Evolutionary conservation across 2,113 vertebrate species (phyloP).

Genomic region (Pedetes capensis): DNA sequence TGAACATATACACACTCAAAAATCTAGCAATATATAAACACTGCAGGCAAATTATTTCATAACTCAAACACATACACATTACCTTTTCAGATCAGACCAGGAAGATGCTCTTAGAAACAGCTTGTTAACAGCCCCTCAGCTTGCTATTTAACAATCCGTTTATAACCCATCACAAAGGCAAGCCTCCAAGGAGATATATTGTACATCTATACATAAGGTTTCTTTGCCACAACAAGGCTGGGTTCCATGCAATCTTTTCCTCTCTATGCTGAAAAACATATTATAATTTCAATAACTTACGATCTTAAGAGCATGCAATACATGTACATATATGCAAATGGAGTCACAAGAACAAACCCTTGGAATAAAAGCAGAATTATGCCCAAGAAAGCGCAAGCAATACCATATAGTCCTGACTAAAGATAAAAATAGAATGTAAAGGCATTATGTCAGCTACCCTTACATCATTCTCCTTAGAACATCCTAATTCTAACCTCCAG

Average conservation of each 20-base stretch:
- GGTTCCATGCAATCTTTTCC: constrained; percentile 10
- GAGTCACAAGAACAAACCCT: background rate
- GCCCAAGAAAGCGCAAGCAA: background rate
- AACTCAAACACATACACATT: constrained; percentile 13
- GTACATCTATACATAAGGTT: constrained; percentile 51
- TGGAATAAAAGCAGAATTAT: constrained; percentile 26
- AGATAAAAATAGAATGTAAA: constrained; percentile 3
- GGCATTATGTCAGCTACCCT: background rate
- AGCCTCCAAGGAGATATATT: constrained; percentile 58
- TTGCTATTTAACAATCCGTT: constrained; percentile 64
- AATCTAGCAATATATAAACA: constrained; percentile 25
- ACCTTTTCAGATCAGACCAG: constrained; percentile 60
- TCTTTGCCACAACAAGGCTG: constrained; percentile 41
- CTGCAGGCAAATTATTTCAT: constrained; percentile 26
- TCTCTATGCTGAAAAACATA: constrained; percentile 2
- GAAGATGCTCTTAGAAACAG: constrained; percentile 58
- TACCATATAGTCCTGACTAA: background rate
- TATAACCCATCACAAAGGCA: constrained; percentile 66
- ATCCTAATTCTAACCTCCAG: background rate
- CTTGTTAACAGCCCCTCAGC: constrained; percentile 61
- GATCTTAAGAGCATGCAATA: background rate
- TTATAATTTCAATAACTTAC: background rate
- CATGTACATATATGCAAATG: background rate
- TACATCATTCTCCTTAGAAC: background rate
- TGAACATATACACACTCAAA: background rate